These are phyloP conservation scores for Hermaeophaga mercurialis DNA, from an alignment of 2,888 invertebrate genomes.

Conservation along the genomic window DNA sequence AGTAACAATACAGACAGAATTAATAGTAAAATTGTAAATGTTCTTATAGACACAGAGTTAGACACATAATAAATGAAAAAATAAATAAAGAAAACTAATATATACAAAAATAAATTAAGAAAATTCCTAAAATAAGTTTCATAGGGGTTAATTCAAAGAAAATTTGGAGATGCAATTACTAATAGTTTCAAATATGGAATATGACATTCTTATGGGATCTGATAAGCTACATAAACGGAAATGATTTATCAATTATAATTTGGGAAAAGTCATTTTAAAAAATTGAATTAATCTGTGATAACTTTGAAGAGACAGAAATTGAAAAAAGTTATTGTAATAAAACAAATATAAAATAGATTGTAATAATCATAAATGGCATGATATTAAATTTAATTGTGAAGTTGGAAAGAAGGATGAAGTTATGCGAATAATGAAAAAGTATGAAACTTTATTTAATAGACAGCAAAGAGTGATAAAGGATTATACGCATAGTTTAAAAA, in stretches of 20 bases:
- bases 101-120: background rate
- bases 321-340: background rate
- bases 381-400: conserved; percentile 1
- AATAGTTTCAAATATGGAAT: background rate
- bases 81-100: conserved; percentile 1
- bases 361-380: background rate
- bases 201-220: conserved; percentile 2
- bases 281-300: background rate
- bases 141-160: background rate
- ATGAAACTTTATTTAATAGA: conserved; percentile 1
- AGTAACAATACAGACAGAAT: conserved; percentile 9
- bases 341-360: background rate
- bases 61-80: conserved; percentile 1
- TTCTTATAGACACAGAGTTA: background rate
- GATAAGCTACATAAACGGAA: background rate
- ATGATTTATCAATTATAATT: conserved; percentile 6
- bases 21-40: background rate
- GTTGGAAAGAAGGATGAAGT: background rate
- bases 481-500: background rate
- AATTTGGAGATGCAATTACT: conserved; percentile 2
- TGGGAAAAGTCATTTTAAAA: background rate
- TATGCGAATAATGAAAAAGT: background rate
- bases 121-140: background rate
- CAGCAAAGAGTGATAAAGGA: background rate
- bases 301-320: background rate